Base-by-base conservation (phyloP, 2,888 invertebrate species). In the Drosophila melanosoma region DNA sequence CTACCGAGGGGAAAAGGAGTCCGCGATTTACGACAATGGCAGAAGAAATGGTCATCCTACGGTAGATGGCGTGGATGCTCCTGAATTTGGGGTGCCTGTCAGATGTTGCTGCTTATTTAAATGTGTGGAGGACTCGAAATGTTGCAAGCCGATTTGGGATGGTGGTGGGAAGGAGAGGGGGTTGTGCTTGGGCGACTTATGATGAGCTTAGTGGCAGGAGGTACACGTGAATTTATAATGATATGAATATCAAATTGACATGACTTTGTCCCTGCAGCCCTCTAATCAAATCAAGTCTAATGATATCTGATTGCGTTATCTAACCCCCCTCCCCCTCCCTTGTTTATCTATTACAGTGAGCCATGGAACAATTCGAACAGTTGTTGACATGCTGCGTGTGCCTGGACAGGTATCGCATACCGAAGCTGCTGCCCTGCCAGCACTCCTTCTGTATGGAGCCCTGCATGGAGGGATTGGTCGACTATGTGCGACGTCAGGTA, bases 401-500 rank as follows among this genome's bases (percentile, higher is more conserved):
- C 93, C 94, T 99, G 93, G 99, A 99, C 94, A 96, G 99, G 91
- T 99, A 97, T 94, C 95, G 97, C 91, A 98, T 98, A 93, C 99
- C 99, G n/a, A 99, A 99, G 94, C 95, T 99, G 92, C 94, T 99
- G 92, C 99, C 99, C 96, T 99, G 99, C 93, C 99, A 99, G 95
- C 99, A 99, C 95, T 99, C 99, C 90, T 99, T 98, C 94, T 99
- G 99, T 93, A 97, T 98, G 97, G 98, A 98, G 92, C 99, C 99
- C 63, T 99, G 99, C 94, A 97, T 99, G 96, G 99, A 99, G 94
- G 98, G 99, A 80, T 95, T 99, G 59, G 97, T 98, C 92, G 98
- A 98, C 94, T 98, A 98, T 93, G 98, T 98, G 82, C 95, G 98
- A 84, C 95, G 98, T 94, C 98, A 98, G 95, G 97, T 97, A 93